Evolutionary conservation across 1,140 invertebrate species (phyloP), one percentile per base, ranked within the genome.

Genomic region (Tetragnatha versicolor): DNA sequence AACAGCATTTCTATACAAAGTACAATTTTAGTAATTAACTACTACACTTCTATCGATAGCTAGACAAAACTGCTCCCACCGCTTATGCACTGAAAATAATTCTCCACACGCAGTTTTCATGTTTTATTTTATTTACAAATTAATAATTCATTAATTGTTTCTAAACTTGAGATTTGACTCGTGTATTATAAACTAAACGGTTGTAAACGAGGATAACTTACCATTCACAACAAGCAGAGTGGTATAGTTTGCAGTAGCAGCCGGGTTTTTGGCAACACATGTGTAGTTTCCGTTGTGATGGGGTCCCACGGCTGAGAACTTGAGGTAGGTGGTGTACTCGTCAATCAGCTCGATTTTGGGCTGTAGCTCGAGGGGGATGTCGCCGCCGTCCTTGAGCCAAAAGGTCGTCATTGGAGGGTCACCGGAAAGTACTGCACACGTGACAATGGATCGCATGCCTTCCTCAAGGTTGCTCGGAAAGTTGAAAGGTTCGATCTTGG

Each of bases 371-470:
- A 80, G 89, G 4, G 91, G 89, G 73, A 93, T 89, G 58, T 90
- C 90, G 3, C 89, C 87, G 35, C 92, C 93, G 85, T 96, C 93
- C 84, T 96, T 96, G 35, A 92, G 89, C 94, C 94, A 97, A 3
- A 90, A 88, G 85, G 98, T 94, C 66, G 90, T 92, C 80, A 98
- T 92, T 27, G 96, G 96, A 80, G 94, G 90, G 88, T 98, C 96
- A 20, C 96, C 96, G 86, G 94, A 94, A 84, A 96, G 91, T 81
- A 97, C 94, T 83, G 95, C 93, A 87, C 96, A 98, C 60, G 94
- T 93, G 80, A 97, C 94, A 84, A 94, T 93, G 3, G 93, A 93
- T 35, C 94, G 86, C 83, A 94, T 93, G 14, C 94, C 94, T 88
- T 95, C 93, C 86, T 94, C 82, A 65, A 86, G 91, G 83, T 93